A percentile compares a stretch with the other conserved stretches of the same genome.
These are phyloP conservation scores for Herpetotheres cachinnans DNA, from an alignment of 2,113 vertebrate species.

Conservation along the genomic window DNA sequence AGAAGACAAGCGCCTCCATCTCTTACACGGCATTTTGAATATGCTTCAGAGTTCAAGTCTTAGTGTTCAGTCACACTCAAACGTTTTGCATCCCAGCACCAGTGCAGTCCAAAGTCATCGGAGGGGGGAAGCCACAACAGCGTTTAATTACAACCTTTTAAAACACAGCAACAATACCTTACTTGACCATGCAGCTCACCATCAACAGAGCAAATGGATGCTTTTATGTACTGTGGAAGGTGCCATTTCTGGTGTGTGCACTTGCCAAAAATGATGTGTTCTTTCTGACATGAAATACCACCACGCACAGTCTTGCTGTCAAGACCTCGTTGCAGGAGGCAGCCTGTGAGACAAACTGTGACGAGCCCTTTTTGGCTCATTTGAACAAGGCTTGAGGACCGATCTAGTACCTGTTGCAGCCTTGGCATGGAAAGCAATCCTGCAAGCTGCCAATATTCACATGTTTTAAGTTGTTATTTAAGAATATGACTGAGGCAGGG, in stretches of 20 bases:
- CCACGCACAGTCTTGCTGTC: not conserved
- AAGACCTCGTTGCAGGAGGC: not conserved
- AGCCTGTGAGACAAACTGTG: not conserved
- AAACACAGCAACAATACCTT: not conserved
- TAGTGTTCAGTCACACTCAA: not conserved
- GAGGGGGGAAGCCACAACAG: not conserved
- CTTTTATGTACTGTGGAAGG: not conserved
- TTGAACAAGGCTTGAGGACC: not conserved
- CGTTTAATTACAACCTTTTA: slow-evolving; percentile 10
- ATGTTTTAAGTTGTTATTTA: slow-evolving; percentile 17
- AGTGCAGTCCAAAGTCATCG: not conserved
- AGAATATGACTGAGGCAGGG: not conserved
- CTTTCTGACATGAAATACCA: not conserved
- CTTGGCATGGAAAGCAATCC: not conserved
- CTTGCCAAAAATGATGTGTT: not conserved
- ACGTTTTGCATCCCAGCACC: not conserved
- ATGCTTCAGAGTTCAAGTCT: slow-evolving; percentile 40
- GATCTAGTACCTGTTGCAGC: not conserved
- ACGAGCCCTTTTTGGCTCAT: not conserved
- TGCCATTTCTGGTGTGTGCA: not conserved
- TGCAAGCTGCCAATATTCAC: slow-evolving; percentile 8
- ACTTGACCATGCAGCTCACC: not conserved
- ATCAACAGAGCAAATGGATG: not conserved
- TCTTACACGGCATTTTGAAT: not conserved
- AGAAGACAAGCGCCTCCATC: not conserved